phyloP scores from a whole-genome alignment of 1,140 invertebrate genomes.

The Lamellibrachia luymesi region DNA sequence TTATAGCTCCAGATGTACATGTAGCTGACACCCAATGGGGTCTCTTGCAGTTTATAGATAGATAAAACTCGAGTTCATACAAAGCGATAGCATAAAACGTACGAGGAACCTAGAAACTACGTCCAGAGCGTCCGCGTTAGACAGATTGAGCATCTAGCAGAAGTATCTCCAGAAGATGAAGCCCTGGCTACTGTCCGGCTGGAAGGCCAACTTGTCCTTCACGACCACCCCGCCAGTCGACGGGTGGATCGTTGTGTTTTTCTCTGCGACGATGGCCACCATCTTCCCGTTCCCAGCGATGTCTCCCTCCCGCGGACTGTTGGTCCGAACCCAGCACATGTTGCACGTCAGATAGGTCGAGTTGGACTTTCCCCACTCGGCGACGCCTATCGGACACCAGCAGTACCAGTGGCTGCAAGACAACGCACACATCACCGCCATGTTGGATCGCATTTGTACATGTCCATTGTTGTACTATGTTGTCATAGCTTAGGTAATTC shows the following conservation, averaged over 20 bases:
- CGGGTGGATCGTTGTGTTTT: background rate
- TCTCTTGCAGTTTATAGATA: no score
- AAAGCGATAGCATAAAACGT: no score
- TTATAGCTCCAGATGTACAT: no score
- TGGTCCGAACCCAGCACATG: background rate
- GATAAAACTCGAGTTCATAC: no score
- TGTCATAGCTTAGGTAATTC: no score
- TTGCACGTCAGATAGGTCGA: slow-evolving; percentile 14
- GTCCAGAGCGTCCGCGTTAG: background rate
- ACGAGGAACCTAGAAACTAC: no score
- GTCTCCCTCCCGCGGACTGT: background rate
- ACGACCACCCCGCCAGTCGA: background rate
- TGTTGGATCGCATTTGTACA: background rate
- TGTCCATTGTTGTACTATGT: background rate
- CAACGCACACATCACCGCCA: background rate
- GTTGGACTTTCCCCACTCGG: slow-evolving; percentile 2
- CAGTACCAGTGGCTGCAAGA: slow-evolving; percentile 9
- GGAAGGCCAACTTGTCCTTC: background rate
- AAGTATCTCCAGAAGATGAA: background rate
- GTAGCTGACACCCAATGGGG: no score
- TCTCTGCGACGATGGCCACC: background rate
- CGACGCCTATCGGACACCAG: slow-evolving; percentile 14
- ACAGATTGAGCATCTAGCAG: background rate
- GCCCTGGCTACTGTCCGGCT: background rate
- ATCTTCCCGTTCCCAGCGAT: background rate